Base-by-base conservation (phyloP, 2,888 invertebrate genomes). In the Patella caerulea region DNA sequence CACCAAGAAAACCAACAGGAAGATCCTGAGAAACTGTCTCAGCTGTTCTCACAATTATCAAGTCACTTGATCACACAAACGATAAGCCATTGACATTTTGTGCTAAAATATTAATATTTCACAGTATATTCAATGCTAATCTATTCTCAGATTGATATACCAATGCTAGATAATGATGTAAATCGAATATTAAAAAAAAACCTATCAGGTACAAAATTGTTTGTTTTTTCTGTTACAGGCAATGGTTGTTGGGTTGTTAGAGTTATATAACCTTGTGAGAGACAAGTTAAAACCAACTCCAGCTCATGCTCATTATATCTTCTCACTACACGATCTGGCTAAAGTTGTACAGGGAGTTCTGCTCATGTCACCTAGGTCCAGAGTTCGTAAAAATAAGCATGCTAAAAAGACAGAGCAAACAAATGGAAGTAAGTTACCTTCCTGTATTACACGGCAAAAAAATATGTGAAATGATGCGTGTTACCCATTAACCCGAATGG, bases 281-380 rank as follows among this genome's bases (percentile, higher is more conserved):
- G 88, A 87, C 74, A 85, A 85, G 72, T 86, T 91, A 59, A 82
- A 83, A 5, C 90, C 91, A n/a, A 88, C 90, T 3, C 91, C 91
- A 2, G 81, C 84, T 2, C 87, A 87, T 69, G 85, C 90, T 14
- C 90, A 90, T 81, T 91, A 90, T 78, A 79, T 90, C 73, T 91
- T 91, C 84, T 85, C 88, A 24, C 84, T 91, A 14, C 90, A 91
- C 71, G 89, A 91, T 74, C 79, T 91, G 15, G 80, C 87, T 3
- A 82, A 83, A 19, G 87, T 90, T 17, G 83, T 91, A 17, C 87
- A 90, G 72, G 91, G 91, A 59, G 88, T 91, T 29, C 83, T 89
- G 70, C 86, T 91, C 73, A 86, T 91, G 87, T 90, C 90, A 11
- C 90, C 91, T 29, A 83, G 88, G 71, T 84, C 88, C 75, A 84